These are phyloP conservation scores for Leucopsar rothschildi DNA, from an alignment of 2,113 vertebrate genomes.

Conservation along the genomic window DNA sequence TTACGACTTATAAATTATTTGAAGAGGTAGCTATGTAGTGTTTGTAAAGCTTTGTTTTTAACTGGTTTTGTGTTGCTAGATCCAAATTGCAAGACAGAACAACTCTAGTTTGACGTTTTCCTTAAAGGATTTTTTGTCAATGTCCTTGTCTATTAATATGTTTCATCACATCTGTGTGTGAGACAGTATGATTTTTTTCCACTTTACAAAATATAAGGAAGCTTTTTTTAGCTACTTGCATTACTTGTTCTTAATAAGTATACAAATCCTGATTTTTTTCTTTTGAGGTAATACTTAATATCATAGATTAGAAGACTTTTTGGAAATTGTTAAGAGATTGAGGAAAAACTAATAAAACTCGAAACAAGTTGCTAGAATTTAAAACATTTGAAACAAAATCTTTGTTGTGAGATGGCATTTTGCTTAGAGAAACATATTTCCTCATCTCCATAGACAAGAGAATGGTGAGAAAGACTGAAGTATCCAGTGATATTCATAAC, in stretches of 20 bases:
- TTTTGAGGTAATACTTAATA: not conserved
- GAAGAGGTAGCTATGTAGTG: not conserved
- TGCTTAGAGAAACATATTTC: not conserved
- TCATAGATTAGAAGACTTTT: not conserved
- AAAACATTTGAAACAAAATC: not conserved
- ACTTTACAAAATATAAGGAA: not conserved
- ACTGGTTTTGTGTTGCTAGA: not conserved
- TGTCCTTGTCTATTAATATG: not conserved
- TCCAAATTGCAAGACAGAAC: not conserved
- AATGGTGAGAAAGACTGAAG: not conserved
- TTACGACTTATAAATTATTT: not conserved
- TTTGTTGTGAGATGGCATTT: not conserved
- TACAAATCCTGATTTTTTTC: not conserved
- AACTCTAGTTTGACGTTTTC: not conserved
- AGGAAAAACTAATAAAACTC: not conserved
- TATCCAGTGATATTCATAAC: not conserved
- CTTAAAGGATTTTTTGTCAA: not conserved
- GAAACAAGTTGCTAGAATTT: not conserved
- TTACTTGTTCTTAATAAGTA: not conserved
- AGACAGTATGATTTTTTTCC: not conserved
- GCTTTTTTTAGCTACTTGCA: not conserved
- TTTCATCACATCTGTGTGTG: not conserved
- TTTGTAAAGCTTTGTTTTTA: not conserved
- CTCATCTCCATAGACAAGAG: not conserved
- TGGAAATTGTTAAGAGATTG: not conserved